Conservation (phyloP, 2,113 vertebrate species). For the Cyphomyrus plagiostoma region DNA sequence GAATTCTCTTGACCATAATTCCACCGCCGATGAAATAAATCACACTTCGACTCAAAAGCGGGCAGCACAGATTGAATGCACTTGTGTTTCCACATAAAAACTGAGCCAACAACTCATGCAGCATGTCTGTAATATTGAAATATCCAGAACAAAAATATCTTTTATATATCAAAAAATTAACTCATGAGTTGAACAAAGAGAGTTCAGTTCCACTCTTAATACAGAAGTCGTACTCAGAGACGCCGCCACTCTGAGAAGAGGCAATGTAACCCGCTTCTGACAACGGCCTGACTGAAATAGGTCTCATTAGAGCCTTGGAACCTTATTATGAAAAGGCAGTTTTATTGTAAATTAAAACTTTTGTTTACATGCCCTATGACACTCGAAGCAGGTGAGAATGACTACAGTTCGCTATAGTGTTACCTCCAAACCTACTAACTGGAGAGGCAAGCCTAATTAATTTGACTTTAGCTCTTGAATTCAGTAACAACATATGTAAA, state of each 20-base stretch:
- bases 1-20: not conserved
- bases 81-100: conserved; percentile 13
- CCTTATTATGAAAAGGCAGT: not conserved
- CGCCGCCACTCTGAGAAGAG: not conserved
- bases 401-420: not conserved
- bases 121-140: not conserved
- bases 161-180: not conserved
- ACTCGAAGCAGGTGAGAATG: not conserved
- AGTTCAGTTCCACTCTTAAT: not conserved
- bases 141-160: not conserved
- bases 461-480: not conserved
- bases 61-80: not conserved
- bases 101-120: not conserved
- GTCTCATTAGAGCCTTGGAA: not conserved
- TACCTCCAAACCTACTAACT: not conserved
- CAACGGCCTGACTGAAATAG: not conserved
- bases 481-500: not conserved
- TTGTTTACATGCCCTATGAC: not conserved
- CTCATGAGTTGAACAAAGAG: not conserved
- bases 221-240: not conserved
- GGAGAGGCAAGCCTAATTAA: not conserved
- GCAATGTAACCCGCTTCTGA: not conserved
- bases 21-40: not conserved
- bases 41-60: not conserved
- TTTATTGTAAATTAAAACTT: not conserved